phyloP scores from a whole-genome alignment of 2,113 vertebrate species.

The Psettodes erumei region DNA sequence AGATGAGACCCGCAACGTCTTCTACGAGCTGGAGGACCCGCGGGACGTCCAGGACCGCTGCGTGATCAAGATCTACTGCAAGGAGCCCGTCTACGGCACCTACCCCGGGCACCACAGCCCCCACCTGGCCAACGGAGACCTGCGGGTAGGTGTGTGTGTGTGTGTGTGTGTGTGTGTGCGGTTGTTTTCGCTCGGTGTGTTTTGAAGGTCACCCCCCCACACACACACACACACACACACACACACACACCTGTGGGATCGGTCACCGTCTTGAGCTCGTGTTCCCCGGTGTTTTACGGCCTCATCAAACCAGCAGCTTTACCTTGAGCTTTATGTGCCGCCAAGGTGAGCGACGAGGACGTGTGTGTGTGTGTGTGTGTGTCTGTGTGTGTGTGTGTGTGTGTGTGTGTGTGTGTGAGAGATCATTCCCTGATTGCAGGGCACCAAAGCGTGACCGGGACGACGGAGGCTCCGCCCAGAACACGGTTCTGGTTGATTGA shows the following conservation, averaged over 20 bases:
- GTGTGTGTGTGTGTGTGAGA: conserved; percentile 10
- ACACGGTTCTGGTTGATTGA: conserved; percentile 44
- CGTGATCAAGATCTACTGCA: conserved; percentile 97
- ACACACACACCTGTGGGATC: too few species aligned
- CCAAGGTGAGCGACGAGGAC: conserved; percentile 51
- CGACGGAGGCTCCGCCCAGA: conserved; percentile 10
- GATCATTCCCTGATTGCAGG: conserved; percentile 63
- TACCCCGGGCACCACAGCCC: conserved; percentile 88
- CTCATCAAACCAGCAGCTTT: conserved; percentile 39
- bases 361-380: not conserved
- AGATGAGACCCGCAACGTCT: conserved; percentile 95
- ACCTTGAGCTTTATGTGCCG: conserved; percentile 50
- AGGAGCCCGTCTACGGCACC: conserved; percentile 92
- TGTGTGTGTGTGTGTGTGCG: not conserved
- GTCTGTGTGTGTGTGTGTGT: conserved; percentile 20
- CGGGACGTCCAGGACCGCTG: conserved; percentile 97
- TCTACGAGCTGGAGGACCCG: conserved; percentile 97
- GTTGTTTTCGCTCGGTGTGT: too few species aligned
- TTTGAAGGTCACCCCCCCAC: conserved; percentile 48
- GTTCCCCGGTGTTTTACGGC: conserved; percentile 46
- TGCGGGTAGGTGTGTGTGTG: conserved; percentile 85
- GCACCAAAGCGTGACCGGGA: conserved; percentile 48
- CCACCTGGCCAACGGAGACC: conserved; percentile 94
- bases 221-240: too few species aligned
- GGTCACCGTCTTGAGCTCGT: not conserved